Evolutionary conservation across 1,140 invertebrate genomes (phyloP), one percentile per base, ranked within the genome.

Genomic region (Leptinotarsa texana): DNA sequence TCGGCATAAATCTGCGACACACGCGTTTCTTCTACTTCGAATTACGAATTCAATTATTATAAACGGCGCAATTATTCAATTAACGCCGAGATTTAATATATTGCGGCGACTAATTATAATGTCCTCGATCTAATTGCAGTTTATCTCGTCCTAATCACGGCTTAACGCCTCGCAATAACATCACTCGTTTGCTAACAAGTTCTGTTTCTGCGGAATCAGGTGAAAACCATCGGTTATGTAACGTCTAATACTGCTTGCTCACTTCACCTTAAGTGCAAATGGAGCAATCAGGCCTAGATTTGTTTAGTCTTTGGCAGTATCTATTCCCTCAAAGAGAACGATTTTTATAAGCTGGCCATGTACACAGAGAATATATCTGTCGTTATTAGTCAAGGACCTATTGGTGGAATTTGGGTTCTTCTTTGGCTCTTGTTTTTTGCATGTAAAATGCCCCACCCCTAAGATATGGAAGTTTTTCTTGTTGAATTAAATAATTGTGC

Each of bases 41-140:
- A 71, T 62, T 71, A 71, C 22, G 49, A 24, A 22, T 71, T 62
- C 33, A 71, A 71, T 71, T 71, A 62, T 21, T 22, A 24, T 71
- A 71, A 71, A 71, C 24, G 69, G 8, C 48, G 48, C 48, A 71
- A 71, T 71, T 71, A 71, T 62, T 62, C 51, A 71, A 71, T 71
- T 71, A 71, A 71, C 27, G 33, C 57, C 8, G 69, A 57, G 57
- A 62, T 62, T 71, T 24, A 71, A 71, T 27, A 62, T 71, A 71
- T 71, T 71, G 51, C 69, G 51, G 21, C 22, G 69, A 13, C 27
- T 61, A 71, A 61, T 71, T 61, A 71, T 15, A n/a, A 61, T 24
- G 69, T 71, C 69, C 69, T 71, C 69, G 69, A 71, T 71, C 69
- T 49, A 71, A 71, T 71, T 71, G 57, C 48, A 71, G 69, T 71